Conservation (phyloP, 2,797 vertebrate genomes). For the Manis crassicaudata region DNA sequence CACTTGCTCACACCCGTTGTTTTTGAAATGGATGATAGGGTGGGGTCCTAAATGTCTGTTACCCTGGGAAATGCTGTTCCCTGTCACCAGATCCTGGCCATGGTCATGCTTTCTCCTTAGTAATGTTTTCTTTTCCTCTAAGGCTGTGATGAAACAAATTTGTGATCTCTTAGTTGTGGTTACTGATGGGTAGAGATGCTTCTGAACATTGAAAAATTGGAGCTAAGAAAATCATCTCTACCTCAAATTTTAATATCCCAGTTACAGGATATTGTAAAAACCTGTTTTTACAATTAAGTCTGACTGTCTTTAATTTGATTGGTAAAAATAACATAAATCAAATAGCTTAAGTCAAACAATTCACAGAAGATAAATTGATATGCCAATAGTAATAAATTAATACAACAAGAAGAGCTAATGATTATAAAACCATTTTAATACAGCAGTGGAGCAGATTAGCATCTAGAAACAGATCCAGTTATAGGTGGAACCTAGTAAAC, state of each 20-base stretch:
- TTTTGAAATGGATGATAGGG: not conserved
- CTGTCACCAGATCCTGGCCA: not conserved
- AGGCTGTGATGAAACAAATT: not conserved
- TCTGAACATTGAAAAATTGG: not conserved
- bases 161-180: not conserved
- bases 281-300: not conserved
- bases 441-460: not conserved
- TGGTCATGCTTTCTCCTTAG: not conserved
- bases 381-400: not conserved
- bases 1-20: not conserved
- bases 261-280: not conserved
- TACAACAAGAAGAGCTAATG: not conserved
- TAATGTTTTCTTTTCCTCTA: not conserved
- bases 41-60: not conserved
- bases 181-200: not conserved
- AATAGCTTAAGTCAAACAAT: not conserved
- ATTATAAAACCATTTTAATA: not conserved
- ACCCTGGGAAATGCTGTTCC: not conserved
- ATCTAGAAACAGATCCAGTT: not conserved
- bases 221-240: not conserved
- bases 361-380: constrained; percentile 1
- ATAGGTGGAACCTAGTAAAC: not conserved
- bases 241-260: constrained; percentile 5
- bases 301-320: not conserved
- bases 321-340: not conserved